Conservation (phyloP, 1,140 invertebrate species). For the Phymorhynchus buccinoides region DNA sequence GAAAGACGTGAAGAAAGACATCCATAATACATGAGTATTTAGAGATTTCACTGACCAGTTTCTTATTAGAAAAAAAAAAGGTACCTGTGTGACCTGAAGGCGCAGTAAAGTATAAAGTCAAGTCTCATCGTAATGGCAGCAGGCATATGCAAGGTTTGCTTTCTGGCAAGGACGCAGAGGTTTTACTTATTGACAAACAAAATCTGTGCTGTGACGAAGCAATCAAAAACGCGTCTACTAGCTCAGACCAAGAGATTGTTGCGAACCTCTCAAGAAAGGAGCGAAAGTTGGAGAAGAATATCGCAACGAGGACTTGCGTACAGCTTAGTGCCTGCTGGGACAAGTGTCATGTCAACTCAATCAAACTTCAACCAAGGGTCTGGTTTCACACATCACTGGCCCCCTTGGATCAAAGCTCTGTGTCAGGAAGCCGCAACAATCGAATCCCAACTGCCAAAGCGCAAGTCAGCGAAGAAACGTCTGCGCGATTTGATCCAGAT, state of each 20-base stretch:
- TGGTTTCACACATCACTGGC: not conserved
- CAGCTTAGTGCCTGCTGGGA: not conserved
- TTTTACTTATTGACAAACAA: not conserved
- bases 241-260: not conserved
- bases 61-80: too few species aligned
- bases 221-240: not conserved
- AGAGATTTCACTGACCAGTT: too few species aligned
- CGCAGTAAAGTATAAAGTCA: not conserved
- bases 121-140: not conserved
- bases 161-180: not conserved
- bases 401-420: not conserved
- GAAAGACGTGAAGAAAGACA: too few species aligned
- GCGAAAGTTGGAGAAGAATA: not conserved
- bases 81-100: too few species aligned
- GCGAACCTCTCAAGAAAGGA: not conserved
- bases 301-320: not conserved
- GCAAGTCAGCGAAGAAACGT: not conserved
- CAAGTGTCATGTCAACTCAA: too few species aligned
- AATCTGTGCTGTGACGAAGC: not conserved
- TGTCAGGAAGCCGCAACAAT: not conserved
- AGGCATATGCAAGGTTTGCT: not conserved
- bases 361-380: not conserved
- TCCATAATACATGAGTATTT: too few species aligned
- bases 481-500: too few species aligned
- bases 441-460: not conserved